Percentiles rank a stretch among this genome's conserved stretches.
phyloP scores from a whole-genome alignment of 2,797 vertebrate genomes.

The Rhinoraja longicauda region DNA sequence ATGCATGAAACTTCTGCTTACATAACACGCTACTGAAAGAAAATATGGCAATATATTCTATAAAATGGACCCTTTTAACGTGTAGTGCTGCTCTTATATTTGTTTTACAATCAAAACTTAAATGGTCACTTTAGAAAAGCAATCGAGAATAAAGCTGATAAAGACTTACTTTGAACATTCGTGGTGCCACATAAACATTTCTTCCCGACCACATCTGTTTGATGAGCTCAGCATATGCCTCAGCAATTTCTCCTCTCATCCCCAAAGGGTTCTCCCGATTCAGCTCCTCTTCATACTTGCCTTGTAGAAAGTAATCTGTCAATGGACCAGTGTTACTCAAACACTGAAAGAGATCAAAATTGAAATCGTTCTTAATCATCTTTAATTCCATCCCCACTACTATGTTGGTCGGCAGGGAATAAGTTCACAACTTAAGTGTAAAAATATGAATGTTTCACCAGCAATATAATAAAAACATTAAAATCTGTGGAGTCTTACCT shows the following conservation, averaged over 20 bases:
- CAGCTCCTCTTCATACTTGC: conserved; percentile 87
- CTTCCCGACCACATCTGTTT: conserved; percentile 95
- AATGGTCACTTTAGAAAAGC: background rate
- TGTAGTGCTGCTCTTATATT: background rate
- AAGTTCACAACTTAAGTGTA: background rate
- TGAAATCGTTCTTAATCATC: background rate
- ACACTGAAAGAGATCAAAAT: conserved; percentile 61
- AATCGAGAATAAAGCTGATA: background rate
- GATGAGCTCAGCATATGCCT: conserved; percentile 89
- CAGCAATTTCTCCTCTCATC: conserved; percentile 93
- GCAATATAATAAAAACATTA: background rate
- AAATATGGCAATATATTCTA: background rate
- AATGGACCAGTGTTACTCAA: conserved; percentile 85
- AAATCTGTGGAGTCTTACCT: conserved; percentile 60
- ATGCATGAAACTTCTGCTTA: background rate
- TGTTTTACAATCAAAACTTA: background rate
- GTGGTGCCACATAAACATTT: conserved; percentile 80
- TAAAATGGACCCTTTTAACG: too few relatives aligned
- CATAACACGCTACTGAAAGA: background rate
- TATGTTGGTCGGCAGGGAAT: background rate
- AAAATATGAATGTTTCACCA: background rate
- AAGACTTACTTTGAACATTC: conserved; percentile 83
- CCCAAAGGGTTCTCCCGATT: conserved; percentile 90
- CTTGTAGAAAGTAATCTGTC: conserved; percentile 89
- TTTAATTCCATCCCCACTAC: background rate